phyloP scores from a whole-genome alignment of 2,797 vertebrate genomes.

The Coluber constrictor region DNA sequence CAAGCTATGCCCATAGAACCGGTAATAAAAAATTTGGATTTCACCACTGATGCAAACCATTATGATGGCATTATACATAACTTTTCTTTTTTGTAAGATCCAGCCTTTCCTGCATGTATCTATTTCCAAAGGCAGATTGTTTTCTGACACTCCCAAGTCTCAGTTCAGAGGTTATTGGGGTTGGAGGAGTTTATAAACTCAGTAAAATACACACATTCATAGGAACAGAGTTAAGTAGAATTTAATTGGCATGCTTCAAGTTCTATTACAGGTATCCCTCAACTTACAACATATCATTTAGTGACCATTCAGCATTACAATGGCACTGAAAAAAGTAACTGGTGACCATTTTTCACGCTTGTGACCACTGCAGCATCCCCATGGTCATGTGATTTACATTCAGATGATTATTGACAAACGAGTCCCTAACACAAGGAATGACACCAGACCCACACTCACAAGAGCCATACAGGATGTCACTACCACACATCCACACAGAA shows the following conservation, averaged over 20 bases:
- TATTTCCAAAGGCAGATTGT: neutral
- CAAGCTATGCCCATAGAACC: no score
- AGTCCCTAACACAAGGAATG: no score
- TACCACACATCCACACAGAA: no score
- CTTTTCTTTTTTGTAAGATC: neutral
- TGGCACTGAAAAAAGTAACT: neutral
- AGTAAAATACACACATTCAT: neutral
- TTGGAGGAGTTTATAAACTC: neutral
- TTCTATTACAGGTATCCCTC: neutral
- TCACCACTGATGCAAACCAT: neutral
- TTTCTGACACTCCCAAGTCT: neutral
- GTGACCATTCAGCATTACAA: neutral
- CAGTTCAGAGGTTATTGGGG: neutral
- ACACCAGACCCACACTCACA: no score
- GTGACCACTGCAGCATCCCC: neutral
- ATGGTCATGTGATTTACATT: neutral
- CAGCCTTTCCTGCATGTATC: neutral
- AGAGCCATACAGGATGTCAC: no score
- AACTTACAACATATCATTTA: neutral
- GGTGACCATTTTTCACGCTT: neutral
- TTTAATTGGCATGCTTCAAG: neutral
- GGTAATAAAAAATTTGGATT: no score
- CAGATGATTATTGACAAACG: no score
- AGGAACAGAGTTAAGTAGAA: slow-evolving; percentile 1
- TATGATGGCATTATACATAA: neutral